Evolutionary conservation across 2,888 invertebrate genomes (phyloP), one percentile per base, ranked within the genome.

Genomic region (Agriopis marginaria): DNA sequence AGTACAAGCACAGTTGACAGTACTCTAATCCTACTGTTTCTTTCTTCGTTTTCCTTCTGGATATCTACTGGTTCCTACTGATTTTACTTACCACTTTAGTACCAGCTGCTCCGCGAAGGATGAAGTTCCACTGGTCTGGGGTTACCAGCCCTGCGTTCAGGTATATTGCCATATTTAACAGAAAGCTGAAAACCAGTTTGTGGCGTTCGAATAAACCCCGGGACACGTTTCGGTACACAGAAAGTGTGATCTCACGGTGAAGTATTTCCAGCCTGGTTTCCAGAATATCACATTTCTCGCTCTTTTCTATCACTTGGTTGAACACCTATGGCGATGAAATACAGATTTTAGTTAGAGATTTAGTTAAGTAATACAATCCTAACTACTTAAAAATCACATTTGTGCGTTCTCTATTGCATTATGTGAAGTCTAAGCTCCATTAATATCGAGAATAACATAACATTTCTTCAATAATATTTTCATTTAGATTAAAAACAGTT

Each of bases 181-280:
- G 95, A 83, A 98, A 97, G 82, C 97, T 98, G 86, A 97, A 98
- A 66, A 98, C 96, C 0, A 98, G 94, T 89, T 99, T 98, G 89
- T 99, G 98, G 70, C 96, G 95, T 86, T 98, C 98, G 84, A 99
- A 98, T 10, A 99, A 94, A 0, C 98, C 99, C 66, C 98, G 95
- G 0, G 98, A 98, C 45, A 99, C 97, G 82, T 98, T 99, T 9
- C 96, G 96, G 84, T 98, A 99, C 51, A 98, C 96, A 0, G 97
- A 96, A 63, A 96, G 94, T 0, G 98, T 97, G 76, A 98, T 98
- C 87, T 97, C 97, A 17, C 95, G 92, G 78, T 96, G 96, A 3
- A 99, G 91, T 70, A 96, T 96, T 23, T 95, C 89, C 44, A 98
- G 92, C 11, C 98, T 95, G 11, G 91, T 89, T 42, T 96, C 95